Conservation (phyloP, 1,140 invertebrate species). For the Caenorhabditis brenneri region DNA sequence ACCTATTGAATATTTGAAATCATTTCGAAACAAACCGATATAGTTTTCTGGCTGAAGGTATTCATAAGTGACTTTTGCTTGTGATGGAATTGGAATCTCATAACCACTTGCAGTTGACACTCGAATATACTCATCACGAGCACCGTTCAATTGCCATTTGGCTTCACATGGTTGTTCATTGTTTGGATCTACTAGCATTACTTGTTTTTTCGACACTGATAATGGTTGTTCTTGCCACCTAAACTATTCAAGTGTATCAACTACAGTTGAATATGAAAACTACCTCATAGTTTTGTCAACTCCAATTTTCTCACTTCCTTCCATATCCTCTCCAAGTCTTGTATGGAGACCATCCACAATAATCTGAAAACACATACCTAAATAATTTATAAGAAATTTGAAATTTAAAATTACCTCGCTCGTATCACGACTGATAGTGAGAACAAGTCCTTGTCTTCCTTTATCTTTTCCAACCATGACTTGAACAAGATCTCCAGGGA, state of each 20-base stretch:
- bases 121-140: slow-evolving; percentile 78
- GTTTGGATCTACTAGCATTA: slow-evolving; percentile 87
- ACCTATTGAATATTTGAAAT: too few relatives aligned
- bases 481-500: slow-evolving; percentile 81
- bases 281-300: slow-evolving; percentile 52
- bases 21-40: too few relatives aligned
- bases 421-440: slow-evolving; percentile 83
- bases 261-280: slow-evolving; percentile 73
- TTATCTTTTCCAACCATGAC: slow-evolving; percentile 89
- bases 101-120: slow-evolving; percentile 83
- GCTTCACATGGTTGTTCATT: slow-evolving; percentile 74
- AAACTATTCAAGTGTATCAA: slow-evolving; percentile 74
- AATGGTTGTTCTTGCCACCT: slow-evolving; percentile 74
- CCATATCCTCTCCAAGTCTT: slow-evolving; percentile 67
- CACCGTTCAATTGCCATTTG: slow-evolving; percentile 65
- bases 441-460: slow-evolving; percentile 80
- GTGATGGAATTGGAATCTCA: slow-evolving; percentile 67
- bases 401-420: slow-evolving; percentile 75
- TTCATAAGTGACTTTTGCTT: slow-evolving; percentile 67
- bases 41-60: slow-evolving; percentile 63
- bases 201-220: slow-evolving; percentile 80
- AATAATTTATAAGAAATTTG: not conserved
- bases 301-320: slow-evolving; percentile 53
- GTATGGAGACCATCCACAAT: slow-evolving; percentile 91
- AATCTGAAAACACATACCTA: slow-evolving; percentile 71